A percentile compares a stretch with the other conserved stretches of the same genome.
Evolutionary conservation across 2,113 vertebrate species (phyloP).

Genomic region (Tapirus terrestris): DNA sequence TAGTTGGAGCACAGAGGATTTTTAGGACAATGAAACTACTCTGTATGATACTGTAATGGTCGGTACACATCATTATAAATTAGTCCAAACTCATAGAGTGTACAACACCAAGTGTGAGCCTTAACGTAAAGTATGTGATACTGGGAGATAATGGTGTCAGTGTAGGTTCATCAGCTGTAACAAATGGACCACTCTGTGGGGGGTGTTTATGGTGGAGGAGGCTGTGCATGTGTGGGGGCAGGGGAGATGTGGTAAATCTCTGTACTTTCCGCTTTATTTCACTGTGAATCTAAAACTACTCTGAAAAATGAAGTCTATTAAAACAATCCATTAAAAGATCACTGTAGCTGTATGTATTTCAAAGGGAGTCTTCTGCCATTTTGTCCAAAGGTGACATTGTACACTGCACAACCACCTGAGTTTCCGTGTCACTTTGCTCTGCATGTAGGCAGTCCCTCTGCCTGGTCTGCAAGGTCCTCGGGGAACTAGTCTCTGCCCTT

Average conservation of each 20-base stretch:
- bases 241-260: background rate
- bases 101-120: background rate
- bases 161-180: background rate
- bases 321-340: background rate
- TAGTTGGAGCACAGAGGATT: background rate
- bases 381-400: background rate
- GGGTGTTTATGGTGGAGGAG: background rate
- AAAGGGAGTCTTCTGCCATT: background rate
- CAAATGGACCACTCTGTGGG: background rate
- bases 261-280: background rate
- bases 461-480: background rate
- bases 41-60: background rate
- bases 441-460: background rate
- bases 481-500: background rate
- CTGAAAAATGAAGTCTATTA: background rate
- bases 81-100: background rate
- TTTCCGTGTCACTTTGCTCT: background rate
- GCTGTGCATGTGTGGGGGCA: background rate
- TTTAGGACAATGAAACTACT: background rate
- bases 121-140: background rate
- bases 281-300: background rate
- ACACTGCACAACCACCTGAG: background rate
- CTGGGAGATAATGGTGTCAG: background rate
- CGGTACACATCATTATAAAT: background rate
- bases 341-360: background rate